These are phyloP conservation scores for Hylomyscus alleni DNA, from an alignment of 2,797 vertebrate genomes.

Conservation along the genomic window DNA sequence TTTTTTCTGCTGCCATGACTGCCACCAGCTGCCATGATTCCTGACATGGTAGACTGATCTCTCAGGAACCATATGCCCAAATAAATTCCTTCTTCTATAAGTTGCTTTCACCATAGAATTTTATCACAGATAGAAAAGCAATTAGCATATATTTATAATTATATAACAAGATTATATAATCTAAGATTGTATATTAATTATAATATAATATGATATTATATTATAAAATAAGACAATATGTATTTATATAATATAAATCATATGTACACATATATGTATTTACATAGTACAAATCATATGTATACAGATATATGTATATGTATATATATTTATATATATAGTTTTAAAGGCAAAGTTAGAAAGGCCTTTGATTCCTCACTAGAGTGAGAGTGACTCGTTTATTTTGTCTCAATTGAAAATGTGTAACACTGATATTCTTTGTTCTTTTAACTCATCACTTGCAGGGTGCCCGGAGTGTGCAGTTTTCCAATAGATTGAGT, in stretches of 20 bases:
- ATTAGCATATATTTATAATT: not conserved
- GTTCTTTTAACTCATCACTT: not conserved
- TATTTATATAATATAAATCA: no score
- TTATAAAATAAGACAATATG: no score
- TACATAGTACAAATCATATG: not conserved
- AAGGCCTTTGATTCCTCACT: not conserved
- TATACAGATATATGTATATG: not conserved
- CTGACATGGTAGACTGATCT: not conserved
- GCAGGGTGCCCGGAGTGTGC: not conserved
- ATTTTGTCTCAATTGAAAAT: conserved; percentile 34
- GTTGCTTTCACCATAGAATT: not conserved
- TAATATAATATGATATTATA: no score
- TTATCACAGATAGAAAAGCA: not conserved
- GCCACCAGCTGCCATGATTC: not conserved
- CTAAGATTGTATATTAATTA: no score
- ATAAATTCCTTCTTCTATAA: not conserved
- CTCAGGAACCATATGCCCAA: not conserved
- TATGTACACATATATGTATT: no score
- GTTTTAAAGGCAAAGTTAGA: not conserved
- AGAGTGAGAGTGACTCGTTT: not conserved
- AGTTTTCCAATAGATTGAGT: not conserved
- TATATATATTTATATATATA: not conserved
- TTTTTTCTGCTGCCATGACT: not conserved
- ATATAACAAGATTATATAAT: not conserved
- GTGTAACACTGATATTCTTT: not conserved